These are phyloP conservation scores for Picathartes gymnocephalus DNA, from an alignment of 2,113 vertebrate species.

Conservation along the genomic window DNA sequence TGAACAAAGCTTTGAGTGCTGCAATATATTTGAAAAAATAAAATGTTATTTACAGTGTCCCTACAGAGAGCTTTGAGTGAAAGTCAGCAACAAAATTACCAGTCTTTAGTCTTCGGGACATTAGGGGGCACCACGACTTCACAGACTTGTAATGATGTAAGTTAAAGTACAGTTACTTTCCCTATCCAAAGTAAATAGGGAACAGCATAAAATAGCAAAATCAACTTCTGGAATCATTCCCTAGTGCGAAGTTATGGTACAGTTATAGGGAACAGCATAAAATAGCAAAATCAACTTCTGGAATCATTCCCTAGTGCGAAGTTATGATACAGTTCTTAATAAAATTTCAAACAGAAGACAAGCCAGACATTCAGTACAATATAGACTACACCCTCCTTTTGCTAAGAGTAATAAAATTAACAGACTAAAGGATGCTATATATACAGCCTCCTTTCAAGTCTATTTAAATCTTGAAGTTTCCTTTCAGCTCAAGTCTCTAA, in stretches of 20 bases:
- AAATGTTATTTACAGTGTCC: not conserved
- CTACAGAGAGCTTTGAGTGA: not conserved
- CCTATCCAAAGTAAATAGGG: not conserved
- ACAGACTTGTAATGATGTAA: not conserved
- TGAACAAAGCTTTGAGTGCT: not conserved
- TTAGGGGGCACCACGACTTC: conserved; percentile 36
- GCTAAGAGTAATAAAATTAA: not conserved
- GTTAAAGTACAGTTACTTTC: not conserved
- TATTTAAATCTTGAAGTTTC: not conserved
- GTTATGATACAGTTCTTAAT: not conserved
- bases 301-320: not conserved
- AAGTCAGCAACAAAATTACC: not conserved
- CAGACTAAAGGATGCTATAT: not conserved
- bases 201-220: not conserved
- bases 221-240: not conserved
- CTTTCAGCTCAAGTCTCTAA: conserved; percentile 7
- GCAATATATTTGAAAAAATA: not conserved
- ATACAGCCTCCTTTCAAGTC: not conserved
- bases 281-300: not conserved
- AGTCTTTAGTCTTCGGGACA: not conserved
- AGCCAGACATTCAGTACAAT: not conserved
- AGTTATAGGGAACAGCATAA: not conserved
- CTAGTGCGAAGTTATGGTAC: not conserved
- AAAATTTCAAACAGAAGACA: not conserved
- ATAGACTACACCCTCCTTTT: not conserved